Percentiles rank a stretch among this genome's conserved stretches.
These are phyloP conservation scores for Hydrozoanthus tunicans DNA, from an alignment of 64 coral and sea anemone species.

Conservation along the genomic window DNA sequence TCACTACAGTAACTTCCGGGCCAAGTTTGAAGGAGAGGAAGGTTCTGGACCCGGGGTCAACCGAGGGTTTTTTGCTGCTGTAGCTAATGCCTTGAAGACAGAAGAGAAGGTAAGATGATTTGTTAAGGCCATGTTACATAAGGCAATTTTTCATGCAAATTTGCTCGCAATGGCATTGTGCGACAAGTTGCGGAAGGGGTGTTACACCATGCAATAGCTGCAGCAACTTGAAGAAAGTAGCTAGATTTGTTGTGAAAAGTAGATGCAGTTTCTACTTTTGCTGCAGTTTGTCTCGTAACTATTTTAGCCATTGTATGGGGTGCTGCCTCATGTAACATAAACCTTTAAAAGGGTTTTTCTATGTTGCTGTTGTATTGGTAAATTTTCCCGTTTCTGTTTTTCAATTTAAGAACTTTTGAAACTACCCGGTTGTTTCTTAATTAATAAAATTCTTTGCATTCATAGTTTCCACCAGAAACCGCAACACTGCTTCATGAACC, in stretches of 20 bases:
- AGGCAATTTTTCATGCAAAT: background rate
- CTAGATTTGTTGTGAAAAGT: no score
- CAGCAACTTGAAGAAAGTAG: no score
- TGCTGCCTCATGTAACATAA: no score
- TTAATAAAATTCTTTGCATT: background rate
- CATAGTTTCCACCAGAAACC: constrained; percentile 68
- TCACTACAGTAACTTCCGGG: constrained; percentile 92
- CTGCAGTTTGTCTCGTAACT: no score
- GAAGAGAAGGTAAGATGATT: constrained; percentile 74
- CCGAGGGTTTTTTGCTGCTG: constrained; percentile 87
- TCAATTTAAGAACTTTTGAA: no score
- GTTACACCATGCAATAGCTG: no score
- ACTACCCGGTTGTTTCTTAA: no score
- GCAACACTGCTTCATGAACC: constrained; percentile 81
- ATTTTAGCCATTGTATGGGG: no score
- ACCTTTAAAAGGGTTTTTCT: no score
- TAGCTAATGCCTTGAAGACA: constrained; percentile 85
- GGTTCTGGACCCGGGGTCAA: constrained; percentile 93
- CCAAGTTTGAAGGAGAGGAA: constrained; percentile 93
- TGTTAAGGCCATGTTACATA: background rate
- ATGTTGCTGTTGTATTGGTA: no score
- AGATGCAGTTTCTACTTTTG: no score
- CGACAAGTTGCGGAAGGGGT: no score
- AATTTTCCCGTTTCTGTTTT: background rate
- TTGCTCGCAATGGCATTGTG: background rate